phyloP scores from a whole-genome alignment of 2,797 vertebrate genomes.

The Hippoglossus hippoglossus region DNA sequence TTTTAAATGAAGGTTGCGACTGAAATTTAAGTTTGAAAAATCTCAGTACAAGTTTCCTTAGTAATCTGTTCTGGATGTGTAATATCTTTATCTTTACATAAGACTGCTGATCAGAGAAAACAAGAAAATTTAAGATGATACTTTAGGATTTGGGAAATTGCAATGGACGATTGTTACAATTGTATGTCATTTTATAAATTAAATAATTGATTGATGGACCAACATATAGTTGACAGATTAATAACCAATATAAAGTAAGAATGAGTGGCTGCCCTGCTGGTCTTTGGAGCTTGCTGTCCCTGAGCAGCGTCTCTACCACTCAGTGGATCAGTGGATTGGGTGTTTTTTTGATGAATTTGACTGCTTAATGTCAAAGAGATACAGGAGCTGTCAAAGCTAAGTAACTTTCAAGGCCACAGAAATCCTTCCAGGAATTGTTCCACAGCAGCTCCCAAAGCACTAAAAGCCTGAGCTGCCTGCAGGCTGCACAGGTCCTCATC shows the following conservation, averaged over 20 bases:
- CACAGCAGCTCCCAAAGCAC: slow-evolving; percentile 44
- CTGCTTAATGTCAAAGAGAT: slow-evolving; percentile 47
- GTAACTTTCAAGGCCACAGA: slow-evolving; percentile 44
- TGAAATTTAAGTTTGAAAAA: neutral
- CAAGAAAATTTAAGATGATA: too few species aligned
- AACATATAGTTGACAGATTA: neutral
- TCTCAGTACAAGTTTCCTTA: neutral
- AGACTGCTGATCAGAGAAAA: too few species aligned
- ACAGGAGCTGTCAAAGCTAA: slow-evolving; percentile 31
- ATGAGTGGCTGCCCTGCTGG: neutral
- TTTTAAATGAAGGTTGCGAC: neutral
- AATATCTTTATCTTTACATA: too few species aligned
- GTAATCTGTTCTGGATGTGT: too few species aligned
- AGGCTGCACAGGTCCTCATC: slow-evolving; percentile 50
- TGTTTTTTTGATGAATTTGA: slow-evolving; percentile 18
- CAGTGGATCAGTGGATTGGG: slow-evolving; percentile 7
- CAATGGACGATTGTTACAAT: neutral
- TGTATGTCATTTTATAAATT: neutral
- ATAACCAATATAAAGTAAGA: neutral
- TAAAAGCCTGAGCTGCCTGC: slow-evolving; percentile 49
- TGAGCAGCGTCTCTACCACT: neutral
- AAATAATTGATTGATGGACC: neutral
- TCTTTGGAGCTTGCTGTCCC: too few species aligned
- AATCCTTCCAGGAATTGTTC: slow-evolving; percentile 55
- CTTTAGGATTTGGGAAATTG: neutral